phyloP scores from a whole-genome alignment of 1,140 invertebrate species.

The Tigriopus japonicus region DNA sequence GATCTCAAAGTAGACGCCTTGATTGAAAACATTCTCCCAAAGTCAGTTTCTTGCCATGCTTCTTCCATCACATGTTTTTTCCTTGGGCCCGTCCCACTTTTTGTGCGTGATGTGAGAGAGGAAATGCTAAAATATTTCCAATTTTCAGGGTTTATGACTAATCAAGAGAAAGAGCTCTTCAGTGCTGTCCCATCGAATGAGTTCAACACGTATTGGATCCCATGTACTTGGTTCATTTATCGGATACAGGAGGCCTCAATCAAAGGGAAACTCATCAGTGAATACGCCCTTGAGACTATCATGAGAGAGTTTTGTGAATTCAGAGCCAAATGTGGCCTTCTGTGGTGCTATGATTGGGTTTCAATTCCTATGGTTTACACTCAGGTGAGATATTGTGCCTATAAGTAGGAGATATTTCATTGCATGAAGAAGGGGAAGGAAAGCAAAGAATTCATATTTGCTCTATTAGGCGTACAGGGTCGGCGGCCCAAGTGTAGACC shows the following conservation, averaged over 20 bases:
- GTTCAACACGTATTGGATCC: constrained; percentile 48
- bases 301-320: constrained; percentile 50
- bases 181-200: constrained; percentile 38
- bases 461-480: too few species aligned
- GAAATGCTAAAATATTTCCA: too few species aligned
- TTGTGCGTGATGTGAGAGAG: too few species aligned
- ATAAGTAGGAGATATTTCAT: too few species aligned
- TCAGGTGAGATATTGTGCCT: constrained; percentile 41
- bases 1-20: too few species aligned
- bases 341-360: constrained; percentile 84
- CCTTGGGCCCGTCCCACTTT: too few species aligned
- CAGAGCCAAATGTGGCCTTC: constrained; percentile 41
- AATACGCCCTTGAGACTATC: constrained; percentile 40
- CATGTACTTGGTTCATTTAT: constrained; percentile 43
- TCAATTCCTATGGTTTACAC: constrained; percentile 94
- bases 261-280: constrained; percentile 33
- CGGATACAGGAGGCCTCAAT: constrained; percentile 36
- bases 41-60: too few species aligned
- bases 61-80: too few species aligned
- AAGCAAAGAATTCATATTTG: too few species aligned
- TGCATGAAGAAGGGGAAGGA: too few species aligned
- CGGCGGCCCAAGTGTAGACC: too few species aligned
- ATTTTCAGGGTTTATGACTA: constrained; percentile 33
- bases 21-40: too few species aligned
- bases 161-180: constrained; percentile 37